Evolutionary conservation across 2,113 vertebrate species (phyloP), one percentile per base, ranked within the genome.

Genomic region (Anseranas semipalmata): DNA sequence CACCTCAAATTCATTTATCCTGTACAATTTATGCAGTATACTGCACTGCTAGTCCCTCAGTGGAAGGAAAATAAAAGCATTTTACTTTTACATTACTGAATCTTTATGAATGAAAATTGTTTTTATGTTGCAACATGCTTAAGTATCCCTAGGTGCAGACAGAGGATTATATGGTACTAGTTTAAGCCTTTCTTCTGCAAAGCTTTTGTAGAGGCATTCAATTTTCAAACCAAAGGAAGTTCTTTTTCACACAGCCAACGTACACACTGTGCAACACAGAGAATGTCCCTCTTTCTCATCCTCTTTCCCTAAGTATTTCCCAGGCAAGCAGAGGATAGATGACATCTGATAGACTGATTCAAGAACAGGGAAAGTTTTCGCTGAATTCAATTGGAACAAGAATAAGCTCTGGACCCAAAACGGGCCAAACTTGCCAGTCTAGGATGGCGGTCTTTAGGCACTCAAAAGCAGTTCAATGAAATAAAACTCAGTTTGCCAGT

Each of bases 41-140:
- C 59, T 55, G 8, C 28, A 39, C 19, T 30, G 48, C 30, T 59
- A 39, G 9, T 59, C 73, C 68, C 41, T 76, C 16, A 4, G 53
- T 15, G 27, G 67, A 35, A 28, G 50, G 22, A 17, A 86, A 87
- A 87, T 12, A 53, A n/a, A 73, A 75, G 9, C 25, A 39, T 77
- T 95, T 74, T 22, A 39, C 11, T 48, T 66, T 43, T 75, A 84
- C 52, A 15, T 86, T 83, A 74, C 4, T 9, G 7, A 50, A 74
- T 10, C 53, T n/a, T 2, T 18, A 13, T 6, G 50, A 92, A 30
- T 0, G 0, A 65, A 63, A 65, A 19, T 22, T 6, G 13, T 0
- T 28, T n/a, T 76, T 27, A 2, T 21, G 43, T 3, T 37, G 52
- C 62, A 65, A 48, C 15, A 32, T 8, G 18, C 55, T 59, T 7